phyloP scores from a whole-genome alignment of 2,888 invertebrate species.

The Acanthosepion pharaonis region DNA sequence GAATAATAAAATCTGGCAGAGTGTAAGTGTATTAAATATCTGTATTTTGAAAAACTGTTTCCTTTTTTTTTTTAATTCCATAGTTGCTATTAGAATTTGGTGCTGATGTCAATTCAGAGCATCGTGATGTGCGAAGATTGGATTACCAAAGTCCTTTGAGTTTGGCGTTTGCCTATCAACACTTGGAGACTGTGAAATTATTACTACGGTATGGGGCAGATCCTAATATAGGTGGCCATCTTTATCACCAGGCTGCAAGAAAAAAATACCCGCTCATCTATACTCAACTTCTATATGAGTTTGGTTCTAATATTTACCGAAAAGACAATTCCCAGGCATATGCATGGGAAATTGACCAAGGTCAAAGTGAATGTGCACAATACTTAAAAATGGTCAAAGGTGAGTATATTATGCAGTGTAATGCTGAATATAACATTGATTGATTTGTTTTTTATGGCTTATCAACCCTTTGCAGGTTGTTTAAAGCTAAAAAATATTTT shows the following conservation, averaged over 20 bases:
- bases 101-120: slow-evolving; percentile 52
- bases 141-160: slow-evolving; percentile 54
- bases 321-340: slow-evolving; percentile 49
- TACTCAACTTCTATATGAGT: slow-evolving; percentile 52
- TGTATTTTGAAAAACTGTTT: not conserved
- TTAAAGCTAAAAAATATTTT: too few relatives aligned
- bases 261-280: slow-evolving; percentile 50
- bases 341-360: slow-evolving; percentile 47
- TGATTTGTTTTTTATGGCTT: too few relatives aligned
- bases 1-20: too few relatives aligned
- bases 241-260: slow-evolving; percentile 52
- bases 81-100: slow-evolving; percentile 55
- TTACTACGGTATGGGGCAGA: slow-evolving; percentile 52
- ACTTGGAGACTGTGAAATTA: slow-evolving; percentile 52
- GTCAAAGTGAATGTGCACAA: slow-evolving; percentile 35
- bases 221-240: slow-evolving; percentile 51
- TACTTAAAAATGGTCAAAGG: slow-evolving; percentile 15
- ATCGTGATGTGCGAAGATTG: slow-evolving; percentile 46
- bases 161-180: slow-evolving; percentile 54
- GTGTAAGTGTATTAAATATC: too few relatives aligned
- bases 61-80: not conserved
- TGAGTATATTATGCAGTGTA: not conserved
- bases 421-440: not conserved
- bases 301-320: slow-evolving; percentile 50
- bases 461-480: too few relatives aligned